Evolutionary conservation across 2,113 vertebrate species (phyloP).

Genomic region (Myanophis thanlyinensis): DNA sequence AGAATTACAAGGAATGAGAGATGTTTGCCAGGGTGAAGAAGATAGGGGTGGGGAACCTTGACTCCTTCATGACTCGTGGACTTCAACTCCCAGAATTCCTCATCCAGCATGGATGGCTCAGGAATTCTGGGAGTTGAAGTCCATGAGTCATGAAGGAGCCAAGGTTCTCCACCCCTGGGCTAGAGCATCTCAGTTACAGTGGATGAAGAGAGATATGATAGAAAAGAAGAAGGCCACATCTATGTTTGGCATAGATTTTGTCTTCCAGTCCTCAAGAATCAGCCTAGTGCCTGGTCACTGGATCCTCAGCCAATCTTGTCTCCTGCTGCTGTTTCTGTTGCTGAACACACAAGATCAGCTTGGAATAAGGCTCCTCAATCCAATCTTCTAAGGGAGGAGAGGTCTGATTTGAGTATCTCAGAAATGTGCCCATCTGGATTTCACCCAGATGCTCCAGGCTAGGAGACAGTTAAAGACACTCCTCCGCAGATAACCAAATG

Average conservation of each 20-base stretch:
- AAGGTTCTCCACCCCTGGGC: too few relatives aligned
- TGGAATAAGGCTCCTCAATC: not conserved
- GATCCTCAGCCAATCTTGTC: not conserved
- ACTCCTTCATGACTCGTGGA: too few relatives aligned
- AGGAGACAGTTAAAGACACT: not conserved
- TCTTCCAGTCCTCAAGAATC: not conserved
- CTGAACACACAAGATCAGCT: not conserved
- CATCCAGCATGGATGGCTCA: too few relatives aligned
- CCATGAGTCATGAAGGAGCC: too few relatives aligned
- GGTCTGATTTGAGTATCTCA: not conserved
- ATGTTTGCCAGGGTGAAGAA: not conserved
- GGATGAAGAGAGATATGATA: not conserved
- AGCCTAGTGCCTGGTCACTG: not conserved
- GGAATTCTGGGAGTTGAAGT: too few relatives aligned
- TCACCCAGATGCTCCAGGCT: not conserved
- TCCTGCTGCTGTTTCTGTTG: not conserved
- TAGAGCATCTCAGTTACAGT: not conserved
- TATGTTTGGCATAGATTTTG: not conserved
- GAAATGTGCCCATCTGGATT: not conserved
- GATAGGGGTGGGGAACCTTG: not conserved
- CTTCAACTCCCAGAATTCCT: too few relatives aligned
- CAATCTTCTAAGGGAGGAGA: not conserved
- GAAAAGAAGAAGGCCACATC: not conserved
- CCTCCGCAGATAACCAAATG: not conserved
- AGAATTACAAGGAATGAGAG: not conserved